These are phyloP conservation scores for Platygyra sinensis DNA, from an alignment of 64 coral and sea anemone genomes.

Conservation along the genomic window DNA sequence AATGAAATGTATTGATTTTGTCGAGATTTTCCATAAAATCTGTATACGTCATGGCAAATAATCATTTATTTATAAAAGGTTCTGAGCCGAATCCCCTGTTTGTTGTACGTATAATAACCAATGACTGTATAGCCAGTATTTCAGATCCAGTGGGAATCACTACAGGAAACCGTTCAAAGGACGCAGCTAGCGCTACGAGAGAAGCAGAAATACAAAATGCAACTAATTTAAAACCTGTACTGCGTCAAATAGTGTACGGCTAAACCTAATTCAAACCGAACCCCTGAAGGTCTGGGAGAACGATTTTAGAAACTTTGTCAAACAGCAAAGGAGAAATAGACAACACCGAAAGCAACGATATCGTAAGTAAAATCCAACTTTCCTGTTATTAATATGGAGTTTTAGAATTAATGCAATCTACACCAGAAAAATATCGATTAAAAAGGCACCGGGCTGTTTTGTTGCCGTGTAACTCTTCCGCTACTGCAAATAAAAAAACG, in stretches of 20 bases:
- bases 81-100: neutral
- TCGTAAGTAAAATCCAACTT: neutral
- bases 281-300: neutral
- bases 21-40: neutral
- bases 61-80: conserved; percentile 34
- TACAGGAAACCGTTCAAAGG: neutral
- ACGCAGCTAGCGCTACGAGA: neutral
- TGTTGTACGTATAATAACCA: neutral
- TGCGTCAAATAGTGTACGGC: neutral
- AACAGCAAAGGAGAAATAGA: neutral
- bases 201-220: neutral
- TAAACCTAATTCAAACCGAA: neutral
- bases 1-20: conserved; percentile 16
- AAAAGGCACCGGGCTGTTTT: no score
- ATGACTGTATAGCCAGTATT: neutral
- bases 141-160: neutral
- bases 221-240: neutral
- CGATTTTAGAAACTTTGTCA: neutral
- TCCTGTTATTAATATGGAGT: neutral
- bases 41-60: neutral
- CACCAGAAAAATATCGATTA: neutral
- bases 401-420: neutral
- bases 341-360: neutral
- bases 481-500: no score
- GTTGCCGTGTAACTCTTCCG: no score